Conservation (phyloP, 2,797 vertebrate species). For the Pantherophis alleghaniensis region DNA sequence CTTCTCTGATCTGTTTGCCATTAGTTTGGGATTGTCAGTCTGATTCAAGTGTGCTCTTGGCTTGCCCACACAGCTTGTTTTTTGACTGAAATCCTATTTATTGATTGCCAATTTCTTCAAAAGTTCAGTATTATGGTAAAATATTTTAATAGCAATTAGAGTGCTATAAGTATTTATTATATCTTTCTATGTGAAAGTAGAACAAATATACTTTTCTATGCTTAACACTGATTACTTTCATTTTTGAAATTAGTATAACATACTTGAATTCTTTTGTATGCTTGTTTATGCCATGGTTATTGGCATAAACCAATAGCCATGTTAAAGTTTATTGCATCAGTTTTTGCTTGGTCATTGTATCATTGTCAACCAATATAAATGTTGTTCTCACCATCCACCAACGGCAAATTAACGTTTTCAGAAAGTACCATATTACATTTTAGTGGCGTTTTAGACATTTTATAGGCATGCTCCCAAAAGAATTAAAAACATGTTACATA, state of each 20-base stretch:
- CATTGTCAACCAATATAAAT: slow-evolving; percentile 10
- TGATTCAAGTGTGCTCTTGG: not conserved
- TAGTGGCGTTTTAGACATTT: not conserved
- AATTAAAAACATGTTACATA: slow-evolving; percentile 24
- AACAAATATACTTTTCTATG: not conserved
- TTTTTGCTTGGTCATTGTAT: slow-evolving; percentile 19
- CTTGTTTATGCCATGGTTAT: not conserved
- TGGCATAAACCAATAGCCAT: too few relatives aligned
- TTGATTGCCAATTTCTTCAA: not conserved
- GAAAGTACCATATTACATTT: slow-evolving; percentile 1
- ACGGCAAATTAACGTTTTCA: slow-evolving; percentile 18
- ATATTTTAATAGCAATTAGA: not conserved
- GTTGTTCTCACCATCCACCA: slow-evolving; percentile 7
- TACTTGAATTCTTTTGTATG: not conserved
- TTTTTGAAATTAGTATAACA: not conserved
- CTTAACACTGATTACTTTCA: not conserved
- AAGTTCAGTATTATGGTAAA: not conserved
- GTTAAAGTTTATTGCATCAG: slow-evolving; percentile 8
- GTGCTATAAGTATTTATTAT: not conserved
- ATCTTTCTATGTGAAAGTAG: not conserved
- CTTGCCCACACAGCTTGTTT: not conserved
- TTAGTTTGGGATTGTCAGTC: not conserved
- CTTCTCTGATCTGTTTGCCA: not conserved
- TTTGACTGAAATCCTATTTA: not conserved
- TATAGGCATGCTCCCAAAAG: slow-evolving; percentile 17